Percentiles rank a stretch among this genome's conserved stretches.
phyloP scores from a whole-genome alignment of 2,888 invertebrate genomes.

The Cyclophora albipunctata region DNA sequence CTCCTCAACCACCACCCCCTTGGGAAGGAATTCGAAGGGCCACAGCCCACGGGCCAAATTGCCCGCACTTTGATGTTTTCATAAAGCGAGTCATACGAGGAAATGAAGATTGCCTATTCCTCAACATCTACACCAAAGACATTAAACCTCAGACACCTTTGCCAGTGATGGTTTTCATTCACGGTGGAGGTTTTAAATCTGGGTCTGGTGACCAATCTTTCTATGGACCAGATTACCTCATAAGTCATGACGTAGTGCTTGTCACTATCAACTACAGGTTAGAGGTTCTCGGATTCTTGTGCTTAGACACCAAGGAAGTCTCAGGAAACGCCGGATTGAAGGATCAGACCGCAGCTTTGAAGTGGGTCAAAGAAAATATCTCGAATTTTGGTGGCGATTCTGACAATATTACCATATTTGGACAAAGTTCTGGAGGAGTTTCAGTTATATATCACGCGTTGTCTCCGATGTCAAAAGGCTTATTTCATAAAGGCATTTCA shows the following conservation, averaged over 20 bases:
- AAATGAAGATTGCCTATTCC: slow-evolving; percentile 40
- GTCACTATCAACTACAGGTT: slow-evolving; percentile 74
- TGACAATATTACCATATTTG: slow-evolving; percentile 37
- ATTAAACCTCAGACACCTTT: slow-evolving; percentile 20
- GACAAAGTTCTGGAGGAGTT: slow-evolving; percentile 42
- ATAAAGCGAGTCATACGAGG: slow-evolving; percentile 21
- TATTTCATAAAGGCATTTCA: slow-evolving; percentile 40
- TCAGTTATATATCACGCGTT: slow-evolving; percentile 30
- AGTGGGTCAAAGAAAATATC: slow-evolving; percentile 41
- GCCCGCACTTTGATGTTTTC: slow-evolving; percentile 37
- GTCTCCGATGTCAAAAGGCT: slow-evolving; percentile 44
- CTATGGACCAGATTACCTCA: slow-evolving; percentile 72
- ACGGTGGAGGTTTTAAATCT: slow-evolving; percentile 38
- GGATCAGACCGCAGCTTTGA: slow-evolving; percentile 39
- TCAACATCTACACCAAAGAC: slow-evolving; percentile 41
- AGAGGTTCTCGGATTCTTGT: slow-evolving; percentile 72
- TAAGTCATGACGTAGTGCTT: slow-evolving; percentile 66
- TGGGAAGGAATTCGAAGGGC: slow-evolving; percentile 43
- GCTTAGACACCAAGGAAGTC: slow-evolving; percentile 64
- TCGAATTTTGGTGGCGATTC: slow-evolving; percentile 36
- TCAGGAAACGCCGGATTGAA: slow-evolving; percentile 77
- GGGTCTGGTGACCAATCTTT: slow-evolving; percentile 52
- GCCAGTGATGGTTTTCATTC: slow-evolving; percentile 49
- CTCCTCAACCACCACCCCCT: slow-evolving; percentile 21
- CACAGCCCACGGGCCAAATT: slow-evolving; percentile 35